These are phyloP conservation scores for Drosophila mettleri DNA, from an alignment of 2,888 invertebrate species.

Conservation along the genomic window DNA sequence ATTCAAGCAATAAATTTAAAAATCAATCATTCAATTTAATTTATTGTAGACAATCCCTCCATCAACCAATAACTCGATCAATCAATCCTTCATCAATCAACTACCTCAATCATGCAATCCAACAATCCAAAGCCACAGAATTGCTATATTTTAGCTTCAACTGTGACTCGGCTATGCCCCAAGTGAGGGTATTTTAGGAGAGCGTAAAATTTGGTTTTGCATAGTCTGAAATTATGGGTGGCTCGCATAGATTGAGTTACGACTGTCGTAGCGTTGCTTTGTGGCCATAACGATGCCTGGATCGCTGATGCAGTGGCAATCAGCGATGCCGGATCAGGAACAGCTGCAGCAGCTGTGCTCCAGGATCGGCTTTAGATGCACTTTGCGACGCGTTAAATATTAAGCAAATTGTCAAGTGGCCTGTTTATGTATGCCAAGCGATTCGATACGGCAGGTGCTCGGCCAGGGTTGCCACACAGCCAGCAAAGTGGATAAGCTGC, in stretches of 20 bases:
- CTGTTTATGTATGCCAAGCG: slow-evolving; percentile 13
- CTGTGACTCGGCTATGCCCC: background rate
- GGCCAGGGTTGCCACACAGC: slow-evolving; percentile 43
- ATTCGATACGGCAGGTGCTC: slow-evolving; percentile 21
- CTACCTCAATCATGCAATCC: background rate
- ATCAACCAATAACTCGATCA: background rate
- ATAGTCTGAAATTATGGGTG: slow-evolving; percentile 49
- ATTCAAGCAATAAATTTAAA: background rate
- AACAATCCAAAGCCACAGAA: no score
- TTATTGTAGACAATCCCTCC: background rate
- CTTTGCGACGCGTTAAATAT: slow-evolving; percentile 62
- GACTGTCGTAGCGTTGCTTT: slow-evolving; percentile 16
- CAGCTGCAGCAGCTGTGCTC: slow-evolving; percentile 21
- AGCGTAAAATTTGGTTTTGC: slow-evolving; percentile 31
- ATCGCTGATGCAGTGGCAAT: slow-evolving; percentile 61
- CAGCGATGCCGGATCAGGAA: slow-evolving; percentile 43
- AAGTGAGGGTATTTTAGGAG: slow-evolving; percentile 1
- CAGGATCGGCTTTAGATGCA: slow-evolving; percentile 57
- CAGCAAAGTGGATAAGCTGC: slow-evolving; percentile 65
- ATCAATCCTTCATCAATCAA: background rate
- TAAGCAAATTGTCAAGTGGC: slow-evolving; percentile 34
- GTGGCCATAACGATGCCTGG: slow-evolving; percentile 42
- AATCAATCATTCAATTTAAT: background rate
- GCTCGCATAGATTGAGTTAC: slow-evolving; percentile 45
- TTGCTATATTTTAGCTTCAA: background rate